These are phyloP conservation scores for Bombus affinis DNA, from an alignment of 1,140 invertebrate genomes.

Conservation along the genomic window DNA sequence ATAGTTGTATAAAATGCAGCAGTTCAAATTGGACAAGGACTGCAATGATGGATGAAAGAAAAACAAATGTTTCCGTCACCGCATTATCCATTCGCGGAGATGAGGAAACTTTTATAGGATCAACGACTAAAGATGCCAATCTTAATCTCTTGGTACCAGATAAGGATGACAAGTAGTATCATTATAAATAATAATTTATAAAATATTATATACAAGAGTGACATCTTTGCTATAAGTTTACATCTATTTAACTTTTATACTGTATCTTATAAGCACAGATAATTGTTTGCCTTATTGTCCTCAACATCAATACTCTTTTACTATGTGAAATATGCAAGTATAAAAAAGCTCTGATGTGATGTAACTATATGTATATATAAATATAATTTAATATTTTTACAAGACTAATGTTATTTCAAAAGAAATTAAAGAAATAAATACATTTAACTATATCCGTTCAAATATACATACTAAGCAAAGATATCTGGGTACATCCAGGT, in stretches of 20 bases:
- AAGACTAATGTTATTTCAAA: constrained; percentile 16
- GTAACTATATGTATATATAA: constrained; percentile 43
- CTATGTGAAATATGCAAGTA: constrained; percentile 50
- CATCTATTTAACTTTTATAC: constrained; percentile 43
- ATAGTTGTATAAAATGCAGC: constrained; percentile 90
- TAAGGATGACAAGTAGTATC: constrained; percentile 32
- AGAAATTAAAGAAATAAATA: constrained; percentile 51
- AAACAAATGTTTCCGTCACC: constrained; percentile 81
- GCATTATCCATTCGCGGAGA: constrained; percentile 88
- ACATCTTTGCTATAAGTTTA: constrained; percentile 7
- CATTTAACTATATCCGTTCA: constrained; percentile 40
- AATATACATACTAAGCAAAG: constrained; percentile 46
- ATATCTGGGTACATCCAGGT: constrained; percentile 54
- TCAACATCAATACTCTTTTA: constrained; percentile 37
- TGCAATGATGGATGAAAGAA: constrained; percentile 91
- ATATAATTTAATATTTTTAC: constrained; percentile 26
- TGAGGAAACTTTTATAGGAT: constrained; percentile 88
- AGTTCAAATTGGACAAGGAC: constrained; percentile 89
- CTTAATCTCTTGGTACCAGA: constrained; percentile 87
- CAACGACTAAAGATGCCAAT: constrained; percentile 83
- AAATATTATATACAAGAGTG: neutral
- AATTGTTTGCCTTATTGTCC: constrained; percentile 55
- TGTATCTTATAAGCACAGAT: constrained; percentile 47
- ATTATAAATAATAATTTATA: constrained; percentile 16
- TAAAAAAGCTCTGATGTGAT: constrained; percentile 38